These are phyloP conservation scores for Blastomussa wellsi DNA, from an alignment of 92 coral and sea anemone genomes.

Conservation along the genomic window DNA sequence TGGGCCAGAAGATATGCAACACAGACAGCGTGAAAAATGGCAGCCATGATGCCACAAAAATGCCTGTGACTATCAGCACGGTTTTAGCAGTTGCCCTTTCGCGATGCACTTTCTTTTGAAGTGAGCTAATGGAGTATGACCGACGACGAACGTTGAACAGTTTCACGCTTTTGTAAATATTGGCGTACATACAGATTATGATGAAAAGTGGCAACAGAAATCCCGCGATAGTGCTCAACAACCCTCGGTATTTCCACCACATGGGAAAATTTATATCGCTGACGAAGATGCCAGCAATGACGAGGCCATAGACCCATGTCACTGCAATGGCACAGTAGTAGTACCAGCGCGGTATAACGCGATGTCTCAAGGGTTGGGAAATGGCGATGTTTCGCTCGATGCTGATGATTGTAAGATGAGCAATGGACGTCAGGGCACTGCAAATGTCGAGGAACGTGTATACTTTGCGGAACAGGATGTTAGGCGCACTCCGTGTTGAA, in stretches of 20 bases:
- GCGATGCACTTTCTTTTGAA: slow-evolving; percentile 13
- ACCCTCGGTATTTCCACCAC: slow-evolving; percentile 49
- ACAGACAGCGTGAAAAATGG: slow-evolving; percentile 63
- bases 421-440: slow-evolving; percentile 63
- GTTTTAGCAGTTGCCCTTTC: slow-evolving; percentile 56
- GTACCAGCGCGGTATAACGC: slow-evolving; percentile 35
- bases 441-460: slow-evolving; percentile 55
- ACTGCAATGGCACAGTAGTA: slow-evolving; percentile 28
- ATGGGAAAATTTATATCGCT: slow-evolving; percentile 23
- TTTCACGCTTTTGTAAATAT: slow-evolving; percentile 53
- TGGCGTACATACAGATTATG: slow-evolving; percentile 50
- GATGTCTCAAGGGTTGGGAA: slow-evolving; percentile 56
- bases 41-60: slow-evolving; percentile 56
- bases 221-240: slow-evolving; percentile 41
- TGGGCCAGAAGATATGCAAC: slow-evolving; percentile 32
- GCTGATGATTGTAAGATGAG: slow-evolving; percentile 56
- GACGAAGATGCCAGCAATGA: slow-evolving; percentile 28
- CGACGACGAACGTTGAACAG: slow-evolving; percentile 55
- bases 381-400: slow-evolving; percentile 65
- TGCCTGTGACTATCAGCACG: slow-evolving; percentile 41
- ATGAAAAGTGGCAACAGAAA: slow-evolving; percentile 46
- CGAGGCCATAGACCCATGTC: slow-evolving; percentile 53
- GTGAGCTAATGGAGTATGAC: slow-evolving; percentile 22
- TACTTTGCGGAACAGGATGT: slow-evolving; percentile 9
- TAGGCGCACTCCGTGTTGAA: background rate